Evolutionary conservation across 1,140 invertebrate genomes (phyloP).

Genomic region (Berghia stephanieae): DNA sequence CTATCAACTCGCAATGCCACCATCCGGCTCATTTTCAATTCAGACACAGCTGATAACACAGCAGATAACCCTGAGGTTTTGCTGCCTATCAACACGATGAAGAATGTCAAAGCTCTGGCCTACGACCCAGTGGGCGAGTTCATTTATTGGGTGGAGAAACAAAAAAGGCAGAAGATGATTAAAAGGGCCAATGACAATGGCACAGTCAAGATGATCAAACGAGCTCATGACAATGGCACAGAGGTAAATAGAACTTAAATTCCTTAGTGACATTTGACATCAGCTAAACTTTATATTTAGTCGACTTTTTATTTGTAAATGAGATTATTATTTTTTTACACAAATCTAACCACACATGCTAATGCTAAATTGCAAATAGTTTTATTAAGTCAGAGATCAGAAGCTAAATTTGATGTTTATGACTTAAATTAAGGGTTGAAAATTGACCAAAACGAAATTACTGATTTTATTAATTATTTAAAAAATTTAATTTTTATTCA

Average conservation of each 20-base stretch:
- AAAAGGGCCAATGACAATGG: slow-evolving; percentile 77
- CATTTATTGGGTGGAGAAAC: slow-evolving; percentile 86
- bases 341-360: too few relatives aligned
- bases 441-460: too few relatives aligned
- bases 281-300: neutral
- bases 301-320: neutral
- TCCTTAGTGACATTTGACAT: too few relatives aligned
- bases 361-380: too few relatives aligned
- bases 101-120: slow-evolving; percentile 82
- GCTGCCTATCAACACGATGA: slow-evolving; percentile 74
- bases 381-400: too few relatives aligned
- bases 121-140: slow-evolving; percentile 82
- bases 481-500: too few relatives aligned
- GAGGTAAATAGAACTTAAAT: too few relatives aligned
- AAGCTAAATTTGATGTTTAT: too few relatives aligned
- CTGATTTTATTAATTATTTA: too few relatives aligned
- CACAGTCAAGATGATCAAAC: slow-evolving; percentile 59
- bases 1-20: slow-evolving; percentile 64
- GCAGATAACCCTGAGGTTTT: slow-evolving; percentile 56
- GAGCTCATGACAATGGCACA: neutral
- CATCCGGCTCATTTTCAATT: slow-evolving; percentile 60
- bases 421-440: too few relatives aligned
- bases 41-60: slow-evolving; percentile 36
- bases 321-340: neutral
- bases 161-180: slow-evolving; percentile 79